Conservation (phyloP, 2,113 vertebrate genomes). For the Erythrocebus patas region DNA sequence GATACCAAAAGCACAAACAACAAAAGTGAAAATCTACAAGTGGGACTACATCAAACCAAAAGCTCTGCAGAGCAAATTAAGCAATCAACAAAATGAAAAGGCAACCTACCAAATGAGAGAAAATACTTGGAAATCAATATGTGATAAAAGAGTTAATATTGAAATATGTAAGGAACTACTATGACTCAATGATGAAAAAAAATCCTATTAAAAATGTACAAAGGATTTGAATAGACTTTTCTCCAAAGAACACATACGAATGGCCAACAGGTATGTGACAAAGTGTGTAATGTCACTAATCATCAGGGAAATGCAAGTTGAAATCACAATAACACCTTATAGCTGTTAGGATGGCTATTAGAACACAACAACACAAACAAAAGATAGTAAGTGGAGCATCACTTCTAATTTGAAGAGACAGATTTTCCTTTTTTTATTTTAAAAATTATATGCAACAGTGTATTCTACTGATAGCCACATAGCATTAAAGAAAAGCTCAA, state of each 20-base stretch:
- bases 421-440: not conserved
- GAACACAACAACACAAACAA: too few species aligned
- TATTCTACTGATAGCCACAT: not conserved
- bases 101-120: not conserved
- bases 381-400: not conserved
- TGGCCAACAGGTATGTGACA: not conserved
- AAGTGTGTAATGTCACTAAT: not conserved
- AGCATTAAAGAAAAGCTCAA: not conserved
- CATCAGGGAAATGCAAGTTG: not conserved
- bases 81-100: not conserved
- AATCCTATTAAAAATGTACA: not conserved
- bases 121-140: not conserved
- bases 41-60: not conserved
- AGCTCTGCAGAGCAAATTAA: not conserved
- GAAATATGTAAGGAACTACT: not conserved
- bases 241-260: not conserved
- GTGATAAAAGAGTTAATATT: not conserved
- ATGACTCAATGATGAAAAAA: not conserved
- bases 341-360: not conserved
- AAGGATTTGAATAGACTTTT: not conserved
- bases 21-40: not conserved
- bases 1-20: not conserved
- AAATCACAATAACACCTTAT: not conserved
- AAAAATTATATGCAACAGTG: not conserved
- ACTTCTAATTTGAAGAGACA: not conserved